Evolutionary conservation across 1,140 invertebrate genomes (phyloP).

Genomic region (Patella vulgata): DNA sequence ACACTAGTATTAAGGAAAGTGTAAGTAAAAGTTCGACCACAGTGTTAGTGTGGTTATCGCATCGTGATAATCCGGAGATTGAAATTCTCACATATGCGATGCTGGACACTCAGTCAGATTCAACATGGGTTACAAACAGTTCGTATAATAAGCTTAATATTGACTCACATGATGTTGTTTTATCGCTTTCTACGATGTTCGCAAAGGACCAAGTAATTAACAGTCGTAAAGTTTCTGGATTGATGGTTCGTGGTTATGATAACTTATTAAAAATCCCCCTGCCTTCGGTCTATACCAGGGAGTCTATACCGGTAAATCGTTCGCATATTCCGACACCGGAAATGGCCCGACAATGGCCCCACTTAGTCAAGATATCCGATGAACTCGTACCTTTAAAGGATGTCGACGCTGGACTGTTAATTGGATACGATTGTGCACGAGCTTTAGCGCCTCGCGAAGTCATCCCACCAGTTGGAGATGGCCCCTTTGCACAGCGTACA

Average conservation of each 20-base stretch:
- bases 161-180: background rate
- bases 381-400: background rate
- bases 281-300: background rate
- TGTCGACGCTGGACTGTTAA: background rate
- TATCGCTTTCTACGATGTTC: background rate
- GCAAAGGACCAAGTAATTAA: background rate
- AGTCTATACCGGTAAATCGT: background rate
- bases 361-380: background rate
- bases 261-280: background rate
- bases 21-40: too few relatives aligned
- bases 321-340: slow-evolving; percentile 3
- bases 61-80: too few relatives aligned
- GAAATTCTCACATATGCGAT: too few relatives aligned
- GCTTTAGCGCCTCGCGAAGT: background rate
- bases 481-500: background rate
- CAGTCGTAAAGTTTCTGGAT: background rate
- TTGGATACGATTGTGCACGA: slow-evolving; percentile 4
- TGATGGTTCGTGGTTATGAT: background rate
- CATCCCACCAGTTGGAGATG: too few relatives aligned
- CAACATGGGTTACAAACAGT: too few relatives aligned
- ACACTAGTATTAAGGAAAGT: too few relatives aligned
- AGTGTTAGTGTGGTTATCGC: too few relatives aligned
- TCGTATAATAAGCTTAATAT: too few relatives aligned
- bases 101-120: too few relatives aligned
- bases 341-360: background rate